Evolutionary conservation across 1,140 invertebrate genomes (phyloP).

Genomic region (Cydia strobilella): DNA sequence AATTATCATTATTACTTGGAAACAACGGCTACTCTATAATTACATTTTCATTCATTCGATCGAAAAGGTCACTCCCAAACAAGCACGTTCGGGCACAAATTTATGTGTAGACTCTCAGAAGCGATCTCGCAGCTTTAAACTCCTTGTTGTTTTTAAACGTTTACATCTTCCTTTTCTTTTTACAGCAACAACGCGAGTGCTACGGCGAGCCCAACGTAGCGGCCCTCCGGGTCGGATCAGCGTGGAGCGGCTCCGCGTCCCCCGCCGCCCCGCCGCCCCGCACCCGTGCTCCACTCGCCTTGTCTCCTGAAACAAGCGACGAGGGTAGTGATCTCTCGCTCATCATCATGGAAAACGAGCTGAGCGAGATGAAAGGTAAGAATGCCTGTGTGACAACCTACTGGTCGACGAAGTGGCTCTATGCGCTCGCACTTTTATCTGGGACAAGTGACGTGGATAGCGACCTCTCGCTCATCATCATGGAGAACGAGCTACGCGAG

Average conservation of each 20-base stretch:
- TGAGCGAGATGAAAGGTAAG: constrained; percentile 73
- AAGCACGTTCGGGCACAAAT: too few species aligned
- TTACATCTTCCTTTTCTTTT: constrained; percentile 10
- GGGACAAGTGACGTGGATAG: neutral
- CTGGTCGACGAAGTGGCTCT: neutral
- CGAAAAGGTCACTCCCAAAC: too few species aligned
- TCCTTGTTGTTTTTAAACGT: too few species aligned
- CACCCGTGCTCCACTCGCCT: constrained; percentile 83
- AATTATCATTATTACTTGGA: too few species aligned
- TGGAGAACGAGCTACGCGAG: constrained; percentile 83
- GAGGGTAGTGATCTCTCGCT: constrained; percentile 92
- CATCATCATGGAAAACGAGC: constrained; percentile 86
- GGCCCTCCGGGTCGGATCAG: constrained; percentile 83
- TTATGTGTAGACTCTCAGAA: too few species aligned
- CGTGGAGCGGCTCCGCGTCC: constrained; percentile 83
- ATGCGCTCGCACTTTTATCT: too few species aligned
- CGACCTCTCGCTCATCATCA: constrained; percentile 75
- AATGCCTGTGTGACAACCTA: constrained; percentile 6
- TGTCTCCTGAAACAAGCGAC: constrained; percentile 97
- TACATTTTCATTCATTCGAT: too few species aligned
- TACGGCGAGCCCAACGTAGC: constrained; percentile 84
- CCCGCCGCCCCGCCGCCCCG: constrained; percentile 39
- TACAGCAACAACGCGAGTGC: constrained; percentile 54
- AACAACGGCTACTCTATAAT: too few species aligned
- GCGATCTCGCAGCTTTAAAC: too few species aligned